Percentiles rank a stretch among this genome's conserved stretches.
phyloP scores from a whole-genome alignment of 2,888 invertebrate species.

The Tenthredo distinguenda region DNA sequence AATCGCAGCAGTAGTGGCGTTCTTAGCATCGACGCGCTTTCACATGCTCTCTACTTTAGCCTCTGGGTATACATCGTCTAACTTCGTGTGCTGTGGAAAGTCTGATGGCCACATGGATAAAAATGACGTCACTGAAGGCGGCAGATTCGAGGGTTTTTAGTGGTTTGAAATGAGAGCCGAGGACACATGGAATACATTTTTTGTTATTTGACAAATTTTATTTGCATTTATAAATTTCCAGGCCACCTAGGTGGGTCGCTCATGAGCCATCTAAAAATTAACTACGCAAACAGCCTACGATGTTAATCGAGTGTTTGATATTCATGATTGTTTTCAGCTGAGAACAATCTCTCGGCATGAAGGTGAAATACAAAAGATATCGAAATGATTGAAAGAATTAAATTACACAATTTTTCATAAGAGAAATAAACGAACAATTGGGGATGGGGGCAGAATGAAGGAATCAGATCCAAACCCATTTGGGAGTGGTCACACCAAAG shows the following conservation, averaged over 20 bases:
- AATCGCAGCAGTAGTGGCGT: background rate
- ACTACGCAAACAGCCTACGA: background rate
- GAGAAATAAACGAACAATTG: background rate
- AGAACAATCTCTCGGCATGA: background rate
- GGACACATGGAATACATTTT: background rate
- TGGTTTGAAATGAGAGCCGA: background rate
- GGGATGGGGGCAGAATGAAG: background rate
- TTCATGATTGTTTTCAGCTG: background rate
- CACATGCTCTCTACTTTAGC: too few species aligned
- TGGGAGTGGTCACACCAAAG: constrained; percentile 82
- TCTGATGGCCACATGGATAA: background rate
- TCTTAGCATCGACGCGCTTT: too few species aligned
- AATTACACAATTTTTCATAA: constrained; percentile 18
- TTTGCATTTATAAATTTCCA: constrained; percentile 33
- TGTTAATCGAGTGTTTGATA: background rate
- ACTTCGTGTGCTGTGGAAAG: background rate
- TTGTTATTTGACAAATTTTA: constrained; percentile 15
- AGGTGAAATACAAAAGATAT: background rate
- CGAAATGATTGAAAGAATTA: constrained; percentile 7
- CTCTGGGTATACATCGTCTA: too few species aligned
- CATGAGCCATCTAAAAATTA: constrained; percentile 27
- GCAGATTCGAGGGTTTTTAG: background rate
- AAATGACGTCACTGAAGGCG: too few species aligned
- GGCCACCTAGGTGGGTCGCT: constrained; percentile 44
- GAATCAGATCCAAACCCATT: constrained; percentile 81